These are phyloP conservation scores for Anas acuta DNA, from an alignment of 2,797 vertebrate species.

Conservation along the genomic window DNA sequence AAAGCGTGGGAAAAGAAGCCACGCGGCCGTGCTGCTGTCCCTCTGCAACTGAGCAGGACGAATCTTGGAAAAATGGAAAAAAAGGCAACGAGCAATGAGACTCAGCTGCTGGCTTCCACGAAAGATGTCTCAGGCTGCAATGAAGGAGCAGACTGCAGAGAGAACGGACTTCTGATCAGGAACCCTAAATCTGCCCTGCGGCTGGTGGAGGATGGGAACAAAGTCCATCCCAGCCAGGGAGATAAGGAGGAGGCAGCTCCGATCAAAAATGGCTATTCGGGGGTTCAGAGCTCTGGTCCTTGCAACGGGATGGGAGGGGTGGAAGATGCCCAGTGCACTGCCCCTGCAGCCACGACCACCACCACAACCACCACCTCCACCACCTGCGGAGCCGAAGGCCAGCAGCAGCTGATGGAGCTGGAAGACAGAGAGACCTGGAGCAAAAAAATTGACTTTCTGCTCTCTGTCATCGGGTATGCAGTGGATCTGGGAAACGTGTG, in stretches of 20 bases:
- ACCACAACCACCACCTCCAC: constrained; percentile 86
- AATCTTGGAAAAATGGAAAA: constrained; percentile 84
- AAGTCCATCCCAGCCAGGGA: constrained; percentile 50
- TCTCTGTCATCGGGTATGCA: constrained; percentile 96
- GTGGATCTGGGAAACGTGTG: constrained; percentile 98
- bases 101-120: constrained; percentile 75
- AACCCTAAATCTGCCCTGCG: constrained; percentile 71
- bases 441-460: constrained; percentile 98
- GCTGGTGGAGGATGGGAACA: constrained; percentile 69
- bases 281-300: constrained; percentile 81
- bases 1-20: neutral
- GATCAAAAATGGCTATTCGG: constrained; percentile 91
- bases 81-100: constrained; percentile 73
- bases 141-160: constrained; percentile 77
- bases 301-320: constrained; percentile 64
- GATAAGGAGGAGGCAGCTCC: constrained; percentile 79
- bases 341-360: constrained; percentile 80
- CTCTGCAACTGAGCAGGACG: constrained; percentile 32
- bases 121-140: constrained; percentile 72
- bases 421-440: constrained; percentile 91
- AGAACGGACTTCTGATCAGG: constrained; percentile 82
- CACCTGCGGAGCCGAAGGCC: constrained; percentile 76
- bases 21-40: neutral
- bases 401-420: constrained; percentile 58
- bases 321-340: constrained; percentile 65